Evolutionary conservation across 2,113 vertebrate species (phyloP), one percentile per base, ranked within the genome.

Genomic region (Pluvianellus socialis): DNA sequence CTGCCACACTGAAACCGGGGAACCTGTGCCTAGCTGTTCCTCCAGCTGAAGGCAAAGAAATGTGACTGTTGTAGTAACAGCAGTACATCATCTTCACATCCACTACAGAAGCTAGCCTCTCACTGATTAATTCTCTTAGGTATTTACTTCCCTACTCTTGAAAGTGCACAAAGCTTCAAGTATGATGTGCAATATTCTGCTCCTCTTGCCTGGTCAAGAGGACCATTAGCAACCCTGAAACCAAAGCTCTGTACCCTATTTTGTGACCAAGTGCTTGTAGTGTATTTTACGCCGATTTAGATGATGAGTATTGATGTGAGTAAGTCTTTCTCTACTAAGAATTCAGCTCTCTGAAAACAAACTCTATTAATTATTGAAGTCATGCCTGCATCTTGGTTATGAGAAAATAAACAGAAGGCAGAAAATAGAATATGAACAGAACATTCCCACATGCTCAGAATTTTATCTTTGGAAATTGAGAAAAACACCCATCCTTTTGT

Each of bases 141-240:
- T 74, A 68, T 44, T 83, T 74, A 62, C 32, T 84, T 93, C 12
- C 17, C n/a, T 67, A 13, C 27, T 79, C 32, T 11, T 79, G 33
- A 86, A 86, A 81, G 55, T 7, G 19, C 50, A 70, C 9, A 88
- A 86, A 80, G 33, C 42, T 90, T 88, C 38, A 68, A 87, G 53
- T 44, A 83, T 44, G 45, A 94, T 70, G 47, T 44, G n/a, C 71
- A 92, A 49, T 75, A 66, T 55, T 92, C 52, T 90, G 38, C 47
- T 92, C 33, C 40, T 82, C 71, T 79, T 70, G 92, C 55, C 71
- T 66, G 38, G 63, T 86, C 68, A 66, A 80, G 32, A 66, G 45
- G 26, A 63, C 83, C 44, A 56, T 84, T 67, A 88, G 21, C 67
- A 70, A 88, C 26, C 67, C 79, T 86, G 75, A 82, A 94, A 90